These are phyloP conservation scores for Chironomus tepperi DNA, from an alignment of 1,140 invertebrate genomes.

Conservation along the genomic window DNA sequence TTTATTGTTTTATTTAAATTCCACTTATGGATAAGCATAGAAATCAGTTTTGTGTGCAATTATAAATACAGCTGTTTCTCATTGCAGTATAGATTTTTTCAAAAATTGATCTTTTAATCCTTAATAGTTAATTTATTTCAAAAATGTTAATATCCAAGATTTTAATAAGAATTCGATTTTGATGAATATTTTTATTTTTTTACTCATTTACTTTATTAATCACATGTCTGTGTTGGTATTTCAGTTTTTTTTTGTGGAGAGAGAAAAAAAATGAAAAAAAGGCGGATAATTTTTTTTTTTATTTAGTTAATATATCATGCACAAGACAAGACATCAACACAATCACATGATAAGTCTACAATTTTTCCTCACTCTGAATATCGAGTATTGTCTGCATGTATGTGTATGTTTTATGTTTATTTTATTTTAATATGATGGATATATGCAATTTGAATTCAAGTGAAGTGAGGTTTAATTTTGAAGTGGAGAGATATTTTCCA, in stretches of 20 bases:
- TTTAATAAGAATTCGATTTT: not conserved
- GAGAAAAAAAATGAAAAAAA: not conserved
- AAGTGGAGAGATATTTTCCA: not conserved
- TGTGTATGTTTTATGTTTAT: too few relatives aligned
- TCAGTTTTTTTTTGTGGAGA: not conserved
- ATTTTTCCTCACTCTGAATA: not conserved
- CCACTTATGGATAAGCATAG: too few relatives aligned
- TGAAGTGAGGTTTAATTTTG: not conserved
- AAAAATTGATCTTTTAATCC: too few relatives aligned
- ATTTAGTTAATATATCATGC: not conserved
- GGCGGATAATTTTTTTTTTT: not conserved
- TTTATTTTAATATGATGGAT: too few relatives aligned
- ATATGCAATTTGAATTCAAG: too few relatives aligned
- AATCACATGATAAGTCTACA: not conserved
- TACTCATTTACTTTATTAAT: not conserved
- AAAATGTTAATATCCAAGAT: not conserved
- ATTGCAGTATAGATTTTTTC: too few relatives aligned
- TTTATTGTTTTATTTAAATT: too few relatives aligned
- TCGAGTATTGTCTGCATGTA: not conserved
- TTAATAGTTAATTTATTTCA: too few relatives aligned
- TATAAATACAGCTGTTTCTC: too few relatives aligned
- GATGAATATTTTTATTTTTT: not conserved
- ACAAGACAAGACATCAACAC: not conserved
- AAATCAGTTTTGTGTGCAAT: too few relatives aligned
- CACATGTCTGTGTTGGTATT: not conserved